Conservation (phyloP, 2,113 vertebrate genomes). For the Python bivittatus region DNA sequence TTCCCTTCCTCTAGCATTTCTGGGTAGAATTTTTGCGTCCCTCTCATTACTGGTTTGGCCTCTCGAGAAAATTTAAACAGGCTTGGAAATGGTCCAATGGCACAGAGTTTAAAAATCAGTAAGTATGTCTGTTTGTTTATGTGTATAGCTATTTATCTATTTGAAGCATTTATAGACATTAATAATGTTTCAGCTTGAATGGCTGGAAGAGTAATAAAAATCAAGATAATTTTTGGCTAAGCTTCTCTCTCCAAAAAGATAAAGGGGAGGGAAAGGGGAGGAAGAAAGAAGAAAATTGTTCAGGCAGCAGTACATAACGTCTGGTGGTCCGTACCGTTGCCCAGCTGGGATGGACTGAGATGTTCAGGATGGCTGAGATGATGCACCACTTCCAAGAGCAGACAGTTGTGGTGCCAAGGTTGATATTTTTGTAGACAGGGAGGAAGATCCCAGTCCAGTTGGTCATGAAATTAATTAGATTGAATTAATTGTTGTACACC, state of each 20-base stretch:
- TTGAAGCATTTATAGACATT: background rate
- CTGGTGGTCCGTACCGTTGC: background rate
- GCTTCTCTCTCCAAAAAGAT: background rate
- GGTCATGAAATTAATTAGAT: no score
- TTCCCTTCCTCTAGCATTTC: background rate
- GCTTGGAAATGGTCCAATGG: constrained; percentile 11
- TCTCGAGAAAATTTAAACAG: background rate
- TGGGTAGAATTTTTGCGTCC: background rate
- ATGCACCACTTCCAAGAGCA: background rate
- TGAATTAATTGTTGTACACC: no score
- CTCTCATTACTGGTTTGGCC: constrained; percentile 17
- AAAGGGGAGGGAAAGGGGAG: background rate
- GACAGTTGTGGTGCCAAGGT: background rate
- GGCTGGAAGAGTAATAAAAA: background rate
- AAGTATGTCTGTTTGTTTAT: background rate
- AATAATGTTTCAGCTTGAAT: background rate
- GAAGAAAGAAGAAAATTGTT: background rate
- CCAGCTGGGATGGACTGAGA: background rate
- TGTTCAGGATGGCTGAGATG: background rate
- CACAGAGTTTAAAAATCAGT: background rate
- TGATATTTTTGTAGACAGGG: background rate
- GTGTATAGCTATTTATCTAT: background rate
- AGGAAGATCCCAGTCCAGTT: background rate
- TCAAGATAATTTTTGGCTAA: background rate
- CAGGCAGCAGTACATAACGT: background rate